Conservation (phyloP, 2,888 invertebrate species). For the Suillia variegata region DNA sequence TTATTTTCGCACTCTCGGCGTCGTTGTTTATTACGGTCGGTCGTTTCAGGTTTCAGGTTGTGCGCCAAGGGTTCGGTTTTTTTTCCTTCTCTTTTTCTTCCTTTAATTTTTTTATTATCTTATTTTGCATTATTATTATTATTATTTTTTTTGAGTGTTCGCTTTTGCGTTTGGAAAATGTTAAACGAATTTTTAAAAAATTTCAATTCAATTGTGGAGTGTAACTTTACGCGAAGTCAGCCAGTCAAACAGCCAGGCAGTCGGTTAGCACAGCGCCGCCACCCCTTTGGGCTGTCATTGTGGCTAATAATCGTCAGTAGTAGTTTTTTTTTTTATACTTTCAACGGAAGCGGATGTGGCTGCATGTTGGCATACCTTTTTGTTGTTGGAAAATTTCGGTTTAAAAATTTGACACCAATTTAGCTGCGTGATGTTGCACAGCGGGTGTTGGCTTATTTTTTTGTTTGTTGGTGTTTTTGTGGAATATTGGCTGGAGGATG, state of each 20-base stretch:
- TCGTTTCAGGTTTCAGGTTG: neutral
- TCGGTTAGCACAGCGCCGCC: conserved; percentile 24
- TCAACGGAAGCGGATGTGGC: neutral
- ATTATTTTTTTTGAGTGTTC: too few species aligned
- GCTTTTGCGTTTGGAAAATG: neutral
- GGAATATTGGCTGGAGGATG: too few species aligned
- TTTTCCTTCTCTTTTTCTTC: neutral
- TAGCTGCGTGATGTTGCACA: conserved; percentile 30
- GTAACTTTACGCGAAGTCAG: neutral
- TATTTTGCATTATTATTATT: too few species aligned
- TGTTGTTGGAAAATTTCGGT: conserved; percentile 16
- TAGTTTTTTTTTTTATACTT: neutral
- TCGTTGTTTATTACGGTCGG: neutral
- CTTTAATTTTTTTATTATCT: neutral
- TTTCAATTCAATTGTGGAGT: conserved; percentile 2
- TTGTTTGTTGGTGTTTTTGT: too few species aligned
- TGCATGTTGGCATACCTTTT: neutral
- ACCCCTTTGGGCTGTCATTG: conserved; percentile 33
- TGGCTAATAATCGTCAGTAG: conserved; percentile 4
- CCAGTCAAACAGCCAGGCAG: neutral
- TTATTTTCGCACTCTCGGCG: conserved; percentile 43
- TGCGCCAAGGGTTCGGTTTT: neutral
- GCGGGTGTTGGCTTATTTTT: neutral
- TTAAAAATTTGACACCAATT: conserved; percentile 44
- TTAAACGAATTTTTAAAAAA: conserved; percentile 3